Evolutionary conservation across 30 jellyfish, hydroid and myxozoan species (phyloP).

Genomic region (Aurelia sp.): DNA sequence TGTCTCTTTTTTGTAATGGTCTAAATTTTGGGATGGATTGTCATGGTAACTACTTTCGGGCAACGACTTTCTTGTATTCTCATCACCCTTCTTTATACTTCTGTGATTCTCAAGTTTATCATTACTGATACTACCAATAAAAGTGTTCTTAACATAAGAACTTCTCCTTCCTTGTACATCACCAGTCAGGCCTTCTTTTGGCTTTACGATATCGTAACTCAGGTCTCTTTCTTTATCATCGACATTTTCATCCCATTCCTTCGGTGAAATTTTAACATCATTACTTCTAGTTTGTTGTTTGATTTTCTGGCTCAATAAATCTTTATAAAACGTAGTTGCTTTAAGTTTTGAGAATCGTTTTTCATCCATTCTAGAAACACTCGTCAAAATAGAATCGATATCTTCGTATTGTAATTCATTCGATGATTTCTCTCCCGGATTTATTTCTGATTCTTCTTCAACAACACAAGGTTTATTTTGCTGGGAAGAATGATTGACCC

Average conservation of each 20-base stretch:
- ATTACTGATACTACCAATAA: background rate
- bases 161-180: background rate
- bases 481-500: conserved; percentile 70
- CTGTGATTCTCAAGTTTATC: background rate
- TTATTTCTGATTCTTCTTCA: conserved; percentile 47
- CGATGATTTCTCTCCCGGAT: conserved; percentile 44
- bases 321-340: conserved; percentile 77
- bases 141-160: background rate
- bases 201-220: background rate
- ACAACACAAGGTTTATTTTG: conserved; percentile 35
- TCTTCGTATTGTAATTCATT: conserved; percentile 80
- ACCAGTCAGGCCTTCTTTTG: background rate
- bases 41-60: conserved; percentile 35
- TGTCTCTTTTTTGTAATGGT: background rate
- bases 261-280: background rate
- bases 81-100: background rate
- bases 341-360: conserved; percentile 53
- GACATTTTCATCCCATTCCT: background rate
- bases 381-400: conserved; percentile 85
- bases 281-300: background rate
- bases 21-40: background rate
- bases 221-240: background rate
- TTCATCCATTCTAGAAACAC: conserved; percentile 97
- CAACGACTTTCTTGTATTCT: conserved; percentile 28
- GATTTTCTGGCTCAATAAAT: conserved; percentile 25